These are phyloP conservation scores for Drosophila quasianomalipes DNA, from an alignment of 2,888 invertebrate genomes.

Conservation along the genomic window DNA sequence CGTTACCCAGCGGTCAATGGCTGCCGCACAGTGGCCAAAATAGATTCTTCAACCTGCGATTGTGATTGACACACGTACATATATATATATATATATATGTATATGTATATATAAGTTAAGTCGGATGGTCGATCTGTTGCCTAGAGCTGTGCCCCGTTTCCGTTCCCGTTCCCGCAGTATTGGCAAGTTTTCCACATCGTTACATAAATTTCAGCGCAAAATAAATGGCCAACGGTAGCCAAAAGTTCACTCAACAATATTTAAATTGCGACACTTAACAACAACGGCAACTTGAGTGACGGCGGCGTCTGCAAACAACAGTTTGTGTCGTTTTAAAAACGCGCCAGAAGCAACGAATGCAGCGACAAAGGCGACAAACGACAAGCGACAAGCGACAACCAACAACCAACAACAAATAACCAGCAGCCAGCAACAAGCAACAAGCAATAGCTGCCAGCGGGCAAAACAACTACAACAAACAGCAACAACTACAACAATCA, in stretches of 20 bases:
- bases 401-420: constrained; percentile 49
- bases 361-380: constrained; percentile 64
- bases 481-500: not conserved
- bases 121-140: constrained; percentile 22
- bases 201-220: constrained; percentile 78
- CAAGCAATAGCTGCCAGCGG: constrained; percentile 6
- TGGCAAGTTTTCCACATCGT: constrained; percentile 79
- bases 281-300: constrained; percentile 28
- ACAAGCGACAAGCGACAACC: constrained; percentile 35
- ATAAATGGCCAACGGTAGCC: constrained; percentile 80
- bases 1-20: constrained; percentile 59
- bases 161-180: constrained; percentile 47
- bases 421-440: constrained; percentile 9
- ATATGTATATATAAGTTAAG: constrained; percentile 39
- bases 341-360: constrained; percentile 74
- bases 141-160: constrained; percentile 36
- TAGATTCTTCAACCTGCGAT: constrained; percentile 78
- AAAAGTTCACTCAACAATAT: constrained; percentile 80
- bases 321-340: constrained; percentile 77
- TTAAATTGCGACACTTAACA: constrained; percentile 79
- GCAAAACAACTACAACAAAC: not conserved
- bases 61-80: constrained; percentile 24
- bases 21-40: constrained; percentile 71
- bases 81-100: not conserved
- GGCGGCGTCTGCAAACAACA: constrained; percentile 78